These are phyloP conservation scores for Idris sp. DNA, from an alignment of 1,140 invertebrate species.

Conservation along the genomic window DNA sequence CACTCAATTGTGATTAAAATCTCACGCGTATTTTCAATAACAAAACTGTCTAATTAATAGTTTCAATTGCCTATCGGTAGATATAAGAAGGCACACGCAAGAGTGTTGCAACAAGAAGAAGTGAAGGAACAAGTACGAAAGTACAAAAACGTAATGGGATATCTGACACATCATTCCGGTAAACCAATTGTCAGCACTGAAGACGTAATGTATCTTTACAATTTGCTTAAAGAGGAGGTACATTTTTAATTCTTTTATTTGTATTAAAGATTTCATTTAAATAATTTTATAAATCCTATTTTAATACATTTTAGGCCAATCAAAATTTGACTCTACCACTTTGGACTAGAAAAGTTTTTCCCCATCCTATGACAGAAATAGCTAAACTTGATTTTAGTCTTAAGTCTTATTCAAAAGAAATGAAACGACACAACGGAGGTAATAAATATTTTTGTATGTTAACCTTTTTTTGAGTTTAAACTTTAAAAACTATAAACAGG, in stretches of 20 bases:
- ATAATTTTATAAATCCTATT: too few relatives aligned
- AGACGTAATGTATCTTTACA: constrained; percentile 68
- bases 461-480: too few relatives aligned
- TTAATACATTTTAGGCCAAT: constrained; percentile 59
- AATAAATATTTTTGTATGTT: too few relatives aligned
- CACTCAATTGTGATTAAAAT: constrained; percentile 16
- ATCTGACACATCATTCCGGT: constrained; percentile 69
- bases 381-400: constrained; percentile 67
- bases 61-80: constrained; percentile 56
- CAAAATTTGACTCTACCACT: constrained; percentile 72
- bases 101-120: constrained; percentile 49
- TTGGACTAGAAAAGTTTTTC: constrained; percentile 70
- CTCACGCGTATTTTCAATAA: constrained; percentile 27
- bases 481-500: too few relatives aligned
- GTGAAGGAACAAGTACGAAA: constrained; percentile 61
- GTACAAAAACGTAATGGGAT: constrained; percentile 68
- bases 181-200: constrained; percentile 65
- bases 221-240: constrained; percentile 73
- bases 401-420: constrained; percentile 65
- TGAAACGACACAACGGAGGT: constrained; percentile 73
- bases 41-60: constrained; percentile 27
- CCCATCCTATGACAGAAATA: constrained; percentile 71
- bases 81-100: constrained; percentile 62
- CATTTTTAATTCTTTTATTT: constrained; percentile 28
- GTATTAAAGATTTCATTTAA: too few relatives aligned